Evolutionary conservation across 2,113 vertebrate genomes (phyloP).

Genomic region (Bubo scandiacus): DNA sequence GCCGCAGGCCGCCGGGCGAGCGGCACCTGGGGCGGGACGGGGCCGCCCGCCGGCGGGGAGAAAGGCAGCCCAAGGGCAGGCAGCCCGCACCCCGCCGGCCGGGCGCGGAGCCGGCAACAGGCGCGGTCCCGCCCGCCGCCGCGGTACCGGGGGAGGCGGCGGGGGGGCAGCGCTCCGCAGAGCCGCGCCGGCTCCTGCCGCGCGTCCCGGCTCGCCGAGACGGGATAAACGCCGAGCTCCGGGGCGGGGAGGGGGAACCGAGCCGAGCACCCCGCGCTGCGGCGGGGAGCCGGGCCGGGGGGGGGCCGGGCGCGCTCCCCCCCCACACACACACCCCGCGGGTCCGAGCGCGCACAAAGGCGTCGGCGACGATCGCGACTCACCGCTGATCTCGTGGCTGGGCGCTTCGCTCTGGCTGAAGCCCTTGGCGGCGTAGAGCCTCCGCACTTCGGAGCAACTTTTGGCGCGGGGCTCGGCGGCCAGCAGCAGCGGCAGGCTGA

Average conservation of each 20-base stretch:
- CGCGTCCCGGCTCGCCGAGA: background rate
- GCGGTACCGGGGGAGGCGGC: background rate
- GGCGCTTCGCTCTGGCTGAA: constrained; percentile 91
- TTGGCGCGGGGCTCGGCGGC: constrained; percentile 82
- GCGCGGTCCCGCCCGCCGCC: background rate
- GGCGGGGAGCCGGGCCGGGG: too few species aligned
- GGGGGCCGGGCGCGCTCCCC: too few species aligned
- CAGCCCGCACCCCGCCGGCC: background rate
- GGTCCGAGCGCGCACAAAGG: background rate
- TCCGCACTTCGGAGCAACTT: constrained; percentile 88
- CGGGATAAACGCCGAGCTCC: background rate
- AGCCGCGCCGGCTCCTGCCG: background rate
- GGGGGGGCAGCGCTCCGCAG: too few species aligned
- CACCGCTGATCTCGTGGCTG: constrained; percentile 86
- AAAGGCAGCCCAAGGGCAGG: background rate
- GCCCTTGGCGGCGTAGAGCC: constrained; percentile 86
- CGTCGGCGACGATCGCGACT: constrained; percentile 14
- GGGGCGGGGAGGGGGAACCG: too few species aligned
- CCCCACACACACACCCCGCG: too few species aligned
- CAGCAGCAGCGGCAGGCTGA: constrained; percentile 60
- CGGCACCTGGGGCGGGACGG: background rate
- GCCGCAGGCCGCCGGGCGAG: background rate
- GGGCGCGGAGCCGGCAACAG: background rate
- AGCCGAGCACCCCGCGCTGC: too few species aligned
- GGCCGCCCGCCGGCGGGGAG: background rate